Evolutionary conservation across 2,888 invertebrate species (phyloP).

Genomic region (Pimpla rufipes): DNA sequence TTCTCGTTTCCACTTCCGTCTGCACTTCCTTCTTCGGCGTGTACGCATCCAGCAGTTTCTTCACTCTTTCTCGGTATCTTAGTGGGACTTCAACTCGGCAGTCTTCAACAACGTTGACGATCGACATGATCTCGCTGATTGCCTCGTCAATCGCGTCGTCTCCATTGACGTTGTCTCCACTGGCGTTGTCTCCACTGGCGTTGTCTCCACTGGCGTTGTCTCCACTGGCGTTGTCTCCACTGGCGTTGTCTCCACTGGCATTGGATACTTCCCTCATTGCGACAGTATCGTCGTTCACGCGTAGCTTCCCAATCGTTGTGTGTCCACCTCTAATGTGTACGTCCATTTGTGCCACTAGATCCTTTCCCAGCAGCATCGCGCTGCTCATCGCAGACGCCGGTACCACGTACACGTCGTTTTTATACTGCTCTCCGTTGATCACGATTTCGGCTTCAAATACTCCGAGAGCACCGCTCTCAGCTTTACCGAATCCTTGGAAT

Average conservation of each 20-base stretch:
- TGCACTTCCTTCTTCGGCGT: constrained; percentile 69
- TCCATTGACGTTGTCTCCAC: no score
- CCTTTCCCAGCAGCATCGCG: constrained; percentile 49
- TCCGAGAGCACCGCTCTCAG: constrained; percentile 32
- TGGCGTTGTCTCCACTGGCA: constrained; percentile 1
- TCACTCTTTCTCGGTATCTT: constrained; percentile 65
- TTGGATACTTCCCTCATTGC: neutral
- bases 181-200: no score
- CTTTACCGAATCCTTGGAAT: constrained; percentile 60
- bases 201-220: no score
- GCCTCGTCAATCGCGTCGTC: no score
- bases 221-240: neutral
- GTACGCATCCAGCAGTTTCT: constrained; percentile 70
- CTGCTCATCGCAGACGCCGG: no score
- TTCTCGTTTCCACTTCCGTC: constrained; percentile 74
- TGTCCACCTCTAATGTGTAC: constrained; percentile 41
- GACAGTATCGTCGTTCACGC: constrained; percentile 56
- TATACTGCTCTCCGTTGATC: constrained; percentile 34
- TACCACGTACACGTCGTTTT: constrained; percentile 36
- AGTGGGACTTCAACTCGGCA: constrained; percentile 68
- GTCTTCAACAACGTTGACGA: constrained; percentile 46
- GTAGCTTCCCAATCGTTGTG: constrained; percentile 40
- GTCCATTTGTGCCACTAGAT: constrained; percentile 44
- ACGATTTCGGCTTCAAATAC: constrained; percentile 28
- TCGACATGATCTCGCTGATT: no score